These are phyloP conservation scores for Polydrusus cervinus DNA, from an alignment of 2,888 invertebrate genomes.

Conservation along the genomic window DNA sequence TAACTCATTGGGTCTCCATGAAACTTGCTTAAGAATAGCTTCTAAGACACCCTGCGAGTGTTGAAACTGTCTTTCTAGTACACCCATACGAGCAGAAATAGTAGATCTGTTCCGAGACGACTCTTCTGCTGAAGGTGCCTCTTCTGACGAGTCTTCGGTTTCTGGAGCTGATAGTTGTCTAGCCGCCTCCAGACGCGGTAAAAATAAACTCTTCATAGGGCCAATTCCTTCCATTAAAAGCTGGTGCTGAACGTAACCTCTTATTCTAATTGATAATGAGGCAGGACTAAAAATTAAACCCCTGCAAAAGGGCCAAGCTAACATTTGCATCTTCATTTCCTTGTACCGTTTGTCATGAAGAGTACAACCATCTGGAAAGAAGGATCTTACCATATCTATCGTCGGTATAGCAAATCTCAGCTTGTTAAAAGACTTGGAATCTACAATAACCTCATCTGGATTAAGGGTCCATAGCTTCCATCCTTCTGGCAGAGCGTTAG, in stretches of 20 bases:
- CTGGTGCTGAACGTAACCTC: constrained; percentile 15
- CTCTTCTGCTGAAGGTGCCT: neutral
- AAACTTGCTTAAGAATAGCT: constrained; percentile 18
- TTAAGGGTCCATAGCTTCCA: constrained; percentile 6
- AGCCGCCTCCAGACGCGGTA: constrained; percentile 6
- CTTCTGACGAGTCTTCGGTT: neutral
- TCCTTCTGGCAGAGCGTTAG: neutral
- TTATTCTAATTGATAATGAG: constrained; percentile 22
- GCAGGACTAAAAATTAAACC: constrained; percentile 29
- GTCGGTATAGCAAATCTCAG: constrained; percentile 23
- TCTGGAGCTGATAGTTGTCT: constrained; percentile 12
- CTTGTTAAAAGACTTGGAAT: constrained; percentile 14
- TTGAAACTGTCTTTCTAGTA: constrained; percentile 7
- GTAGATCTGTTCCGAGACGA: neutral
- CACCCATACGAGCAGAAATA: constrained; percentile 17
- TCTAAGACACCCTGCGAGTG: constrained; percentile 12
- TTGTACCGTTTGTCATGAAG: constrained; percentile 17
- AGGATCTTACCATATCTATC: constrained; percentile 11
- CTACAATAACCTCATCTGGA: constrained; percentile 5
- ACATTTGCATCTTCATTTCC: constrained; percentile 22
- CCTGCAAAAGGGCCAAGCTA: constrained; percentile 19
- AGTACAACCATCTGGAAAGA: constrained; percentile 8
- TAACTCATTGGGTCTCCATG: neutral
- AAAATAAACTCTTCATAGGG: constrained; percentile 13
- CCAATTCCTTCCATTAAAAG: constrained; percentile 10